These are phyloP conservation scores for Ivindomyrus marchei DNA, from an alignment of 2,113 vertebrate genomes.

Conservation along the genomic window DNA sequence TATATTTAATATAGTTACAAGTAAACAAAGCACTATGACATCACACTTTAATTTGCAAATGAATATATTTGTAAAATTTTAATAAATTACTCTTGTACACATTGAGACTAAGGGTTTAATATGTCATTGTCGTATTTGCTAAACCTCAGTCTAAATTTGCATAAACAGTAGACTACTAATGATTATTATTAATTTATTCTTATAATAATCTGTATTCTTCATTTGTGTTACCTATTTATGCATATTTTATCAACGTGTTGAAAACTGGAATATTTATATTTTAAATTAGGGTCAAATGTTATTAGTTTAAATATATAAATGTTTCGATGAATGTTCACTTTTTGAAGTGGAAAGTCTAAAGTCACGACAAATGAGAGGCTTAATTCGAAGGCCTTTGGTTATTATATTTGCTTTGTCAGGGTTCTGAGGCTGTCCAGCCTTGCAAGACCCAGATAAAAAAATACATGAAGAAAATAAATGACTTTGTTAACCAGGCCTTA, in stretches of 20 bases:
- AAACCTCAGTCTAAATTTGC: slow-evolving; percentile 52
- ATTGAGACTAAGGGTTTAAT: slow-evolving; percentile 49
- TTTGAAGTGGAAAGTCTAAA: slow-evolving; percentile 25
- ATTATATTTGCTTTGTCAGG: slow-evolving; percentile 81
- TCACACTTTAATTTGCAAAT: slow-evolving; percentile 23
- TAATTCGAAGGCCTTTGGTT: slow-evolving; percentile 14
- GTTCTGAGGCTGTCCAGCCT: slow-evolving; percentile 76
- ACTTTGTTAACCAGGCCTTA: slow-evolving; percentile 95
- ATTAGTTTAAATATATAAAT: slow-evolving; percentile 18
- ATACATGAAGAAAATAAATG: slow-evolving; percentile 88
- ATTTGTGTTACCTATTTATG: background rate
- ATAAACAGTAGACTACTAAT: slow-evolving; percentile 18
- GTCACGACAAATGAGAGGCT: slow-evolving; percentile 5
- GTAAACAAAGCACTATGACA: slow-evolving; percentile 46
- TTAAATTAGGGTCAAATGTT: background rate
- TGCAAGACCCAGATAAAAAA: slow-evolving; percentile 83
- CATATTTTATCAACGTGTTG: background rate
- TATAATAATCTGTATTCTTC: background rate
- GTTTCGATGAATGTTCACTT: slow-evolving; percentile 22
- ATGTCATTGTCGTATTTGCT: slow-evolving; percentile 46
- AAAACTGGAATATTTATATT: slow-evolving; percentile 6
- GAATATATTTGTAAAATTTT: slow-evolving; percentile 50
- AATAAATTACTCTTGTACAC: slow-evolving; percentile 52
- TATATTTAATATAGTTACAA: slow-evolving; percentile 46
- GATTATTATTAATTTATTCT: slow-evolving; percentile 1